These are phyloP conservation scores for Acromyrmex charruanus DNA, from an alignment of 1,140 invertebrate genomes.

Conservation along the genomic window DNA sequence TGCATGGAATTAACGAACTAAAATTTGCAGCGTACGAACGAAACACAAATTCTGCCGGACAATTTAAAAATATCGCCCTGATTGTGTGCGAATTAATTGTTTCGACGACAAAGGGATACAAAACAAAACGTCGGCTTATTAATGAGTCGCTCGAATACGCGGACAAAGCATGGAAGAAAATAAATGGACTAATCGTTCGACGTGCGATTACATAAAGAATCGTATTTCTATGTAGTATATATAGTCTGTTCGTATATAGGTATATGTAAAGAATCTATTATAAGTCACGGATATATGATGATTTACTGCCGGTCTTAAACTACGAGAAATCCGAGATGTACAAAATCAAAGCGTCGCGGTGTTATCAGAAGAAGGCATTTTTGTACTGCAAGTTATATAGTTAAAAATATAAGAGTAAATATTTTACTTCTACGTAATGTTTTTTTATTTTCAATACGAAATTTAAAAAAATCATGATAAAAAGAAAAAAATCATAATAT, in stretches of 20 bases:
- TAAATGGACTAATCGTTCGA: constrained; percentile 52
- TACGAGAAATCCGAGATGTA: constrained; percentile 5
- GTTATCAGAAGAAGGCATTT: constrained; percentile 23
- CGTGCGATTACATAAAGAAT: constrained; percentile 41
- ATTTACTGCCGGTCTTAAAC: not conserved
- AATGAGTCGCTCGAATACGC: constrained; percentile 40
- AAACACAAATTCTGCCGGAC: constrained; percentile 38
- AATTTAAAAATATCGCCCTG: constrained; percentile 54
- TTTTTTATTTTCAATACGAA: constrained; percentile 8
- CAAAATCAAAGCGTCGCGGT: constrained; percentile 31
- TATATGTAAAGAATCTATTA: constrained; percentile 5
- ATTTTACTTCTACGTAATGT: not conserved
- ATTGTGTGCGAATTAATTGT: constrained; percentile 57
- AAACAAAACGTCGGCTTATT: constrained; percentile 52
- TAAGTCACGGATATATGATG: constrained; percentile 19
- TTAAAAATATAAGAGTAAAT: not conserved
- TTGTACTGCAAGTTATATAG: not conserved
- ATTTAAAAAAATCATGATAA: constrained; percentile 6
- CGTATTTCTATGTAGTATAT: constrained; percentile 4
- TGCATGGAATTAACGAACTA: constrained; percentile 54
- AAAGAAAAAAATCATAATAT: not conserved
- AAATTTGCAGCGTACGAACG: constrained; percentile 36
- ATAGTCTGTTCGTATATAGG: not conserved
- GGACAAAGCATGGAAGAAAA: constrained; percentile 38
- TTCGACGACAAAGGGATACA: constrained; percentile 43